Base-by-base conservation (phyloP, 2,113 vertebrate species). In the Martes martes region DNA sequence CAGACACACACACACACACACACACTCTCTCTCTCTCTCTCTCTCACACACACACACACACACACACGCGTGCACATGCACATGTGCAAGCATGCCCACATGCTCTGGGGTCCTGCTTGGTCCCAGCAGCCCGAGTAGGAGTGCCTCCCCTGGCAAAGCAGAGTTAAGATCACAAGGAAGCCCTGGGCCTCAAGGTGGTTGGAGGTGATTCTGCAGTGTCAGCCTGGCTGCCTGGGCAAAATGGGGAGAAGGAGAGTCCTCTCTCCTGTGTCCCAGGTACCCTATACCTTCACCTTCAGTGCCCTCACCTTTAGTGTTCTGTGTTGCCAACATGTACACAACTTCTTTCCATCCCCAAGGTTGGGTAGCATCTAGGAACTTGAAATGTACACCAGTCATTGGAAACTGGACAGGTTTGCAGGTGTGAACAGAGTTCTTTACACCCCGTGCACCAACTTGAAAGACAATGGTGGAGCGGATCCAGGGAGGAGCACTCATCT, bases 341-440 rank as follows among this genome's bases (percentile, higher is more conserved):
- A 42, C 15, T 57, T 59, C 73, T 80, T 19, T 31, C 13, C 63
- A 57, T 6, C 24, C 28, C 21, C 67, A 26, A 69, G 45, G 7
- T 16, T 31, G 61, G 21, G 31, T 28, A 85, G 26, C 86, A 74
- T 8, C 45, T 57, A 67, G 83, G 84, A 92, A 94, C 88, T 59
- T 61, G 92, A 90, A 95, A 94, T 23, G 0, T 83, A 82, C 88
- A 81, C n/a, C 84, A 85, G 1, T 94, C 89, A 93, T 33, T 96
- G 95, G 84, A 97, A 96, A 65, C 14, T 90, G 52, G 67, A 87
- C 71, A 96, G 71, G 82, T 93, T 16, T 89, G 61, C 93, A 96
- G 85, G 93, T 98, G 85, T 84, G 82, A 96, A 94, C 76, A 81
- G 88, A 33, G 78, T 61, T 85, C 91, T 74, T 95, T 91, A 28